Evolutionary conservation across 2,797 vertebrate species (phyloP).

Genomic region (Borostomias antarcticus): DNA sequence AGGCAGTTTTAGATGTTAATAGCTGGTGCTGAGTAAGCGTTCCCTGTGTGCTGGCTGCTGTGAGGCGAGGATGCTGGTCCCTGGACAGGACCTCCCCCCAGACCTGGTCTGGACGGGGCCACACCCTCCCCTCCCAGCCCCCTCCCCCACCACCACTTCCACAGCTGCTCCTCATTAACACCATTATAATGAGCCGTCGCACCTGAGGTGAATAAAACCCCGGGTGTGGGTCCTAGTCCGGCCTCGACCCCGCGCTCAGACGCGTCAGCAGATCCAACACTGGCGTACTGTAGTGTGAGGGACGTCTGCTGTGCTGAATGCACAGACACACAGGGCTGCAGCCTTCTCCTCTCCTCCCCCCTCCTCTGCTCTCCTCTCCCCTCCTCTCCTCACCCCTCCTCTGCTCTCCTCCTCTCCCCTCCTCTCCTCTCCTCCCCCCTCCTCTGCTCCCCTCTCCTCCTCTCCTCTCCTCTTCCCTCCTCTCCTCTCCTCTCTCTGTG

Average conservation of each 20-base stretch:
- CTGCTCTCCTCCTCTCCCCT: constrained; percentile 2
- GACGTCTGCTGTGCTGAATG: too few relatives aligned
- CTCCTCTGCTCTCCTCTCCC: constrained; percentile 12
- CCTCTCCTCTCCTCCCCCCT: constrained; percentile 16
- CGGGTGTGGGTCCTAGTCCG: constrained; percentile 42
- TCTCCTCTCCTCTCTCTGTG: constrained; percentile 40
- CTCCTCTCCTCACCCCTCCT: constrained; percentile 6
- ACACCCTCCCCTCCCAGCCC: constrained; percentile 49
- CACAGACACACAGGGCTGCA: too few relatives aligned
- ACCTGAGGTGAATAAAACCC: constrained; percentile 76
- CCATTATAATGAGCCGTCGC: constrained; percentile 74
- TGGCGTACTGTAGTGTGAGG: too few relatives aligned
- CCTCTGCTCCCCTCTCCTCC: constrained; percentile 23
- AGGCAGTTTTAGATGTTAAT: constrained; percentile 69
- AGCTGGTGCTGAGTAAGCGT: constrained; percentile 77
- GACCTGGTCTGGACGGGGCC: constrained; percentile 56
- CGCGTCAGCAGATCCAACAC: too few relatives aligned
- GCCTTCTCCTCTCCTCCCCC: background rate
- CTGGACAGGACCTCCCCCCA: constrained; percentile 67
- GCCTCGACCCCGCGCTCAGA: constrained; percentile 1
- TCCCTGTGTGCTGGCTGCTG: constrained; percentile 59
- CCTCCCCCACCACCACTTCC: constrained; percentile 15
- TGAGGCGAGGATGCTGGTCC: constrained; percentile 51
- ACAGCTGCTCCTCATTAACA: constrained; percentile 76
- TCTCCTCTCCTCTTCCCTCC: background rate